Evolutionary conservation across 2,113 vertebrate genomes (phyloP).

Genomic region (Campylomormyrus tamandua): DNA sequence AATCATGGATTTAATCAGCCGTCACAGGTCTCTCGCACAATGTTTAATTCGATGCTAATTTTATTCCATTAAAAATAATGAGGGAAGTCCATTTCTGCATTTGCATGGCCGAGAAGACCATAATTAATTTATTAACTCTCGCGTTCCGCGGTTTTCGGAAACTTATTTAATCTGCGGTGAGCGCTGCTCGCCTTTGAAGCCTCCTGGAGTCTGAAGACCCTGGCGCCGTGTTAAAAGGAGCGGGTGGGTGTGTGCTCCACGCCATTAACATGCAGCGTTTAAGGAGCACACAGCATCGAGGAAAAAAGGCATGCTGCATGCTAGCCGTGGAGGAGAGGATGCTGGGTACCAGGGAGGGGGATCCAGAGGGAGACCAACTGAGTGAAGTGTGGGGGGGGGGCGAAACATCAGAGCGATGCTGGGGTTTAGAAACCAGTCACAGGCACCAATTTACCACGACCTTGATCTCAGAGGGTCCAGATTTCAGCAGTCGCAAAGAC

Average conservation of each 20-base stretch:
- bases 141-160: neutral
- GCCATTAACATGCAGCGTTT: neutral
- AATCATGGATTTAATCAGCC: constrained; percentile 1
- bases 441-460: neutral
- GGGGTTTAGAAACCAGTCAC: neutral
- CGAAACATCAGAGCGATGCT: neutral
- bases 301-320: neutral
- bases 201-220: neutral
- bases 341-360: neutral
- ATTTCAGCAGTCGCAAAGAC: neutral
- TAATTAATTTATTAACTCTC: constrained; percentile 36
- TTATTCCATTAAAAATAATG: constrained; percentile 35
- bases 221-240: neutral
- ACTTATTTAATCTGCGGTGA: neutral
- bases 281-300: neutral
- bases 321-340: neutral
- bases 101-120: constrained; percentile 37
- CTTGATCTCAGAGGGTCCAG: neutral
- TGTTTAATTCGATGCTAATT: constrained; percentile 38
- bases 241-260: neutral
- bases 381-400: neutral
- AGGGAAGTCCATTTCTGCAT: constrained; percentile 27
- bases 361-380: neutral
- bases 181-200: neutral
- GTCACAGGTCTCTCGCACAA: neutral